These are phyloP conservation scores for Embidobia sp. DNA, from an alignment of 2,888 invertebrate species.

Conservation along the genomic window DNA sequence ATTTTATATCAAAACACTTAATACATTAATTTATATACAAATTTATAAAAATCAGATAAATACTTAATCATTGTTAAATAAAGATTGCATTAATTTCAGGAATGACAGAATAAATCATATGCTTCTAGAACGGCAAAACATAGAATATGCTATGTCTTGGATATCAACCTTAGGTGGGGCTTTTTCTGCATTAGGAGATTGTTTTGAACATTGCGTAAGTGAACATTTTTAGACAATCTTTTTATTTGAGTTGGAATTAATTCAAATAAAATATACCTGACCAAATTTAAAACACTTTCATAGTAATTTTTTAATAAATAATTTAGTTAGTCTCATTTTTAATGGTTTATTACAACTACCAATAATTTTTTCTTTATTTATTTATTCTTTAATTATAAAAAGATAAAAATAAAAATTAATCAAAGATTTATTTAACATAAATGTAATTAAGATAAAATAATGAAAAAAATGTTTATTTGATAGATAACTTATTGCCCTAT, in stretches of 20 bases:
- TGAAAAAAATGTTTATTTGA: too few species aligned
- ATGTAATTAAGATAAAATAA: neutral
- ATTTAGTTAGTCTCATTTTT: too few species aligned
- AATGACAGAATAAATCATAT: slow-evolving; percentile 82
- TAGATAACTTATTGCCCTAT: too few species aligned
- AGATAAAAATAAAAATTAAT: too few species aligned
- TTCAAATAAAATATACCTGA: neutral
- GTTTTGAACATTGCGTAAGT: slow-evolving; percentile 88
- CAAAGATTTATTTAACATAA: neutral
- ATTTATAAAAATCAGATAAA: too few species aligned
- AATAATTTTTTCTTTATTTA: too few species aligned
- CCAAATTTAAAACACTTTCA: neutral
- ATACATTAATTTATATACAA: neutral
- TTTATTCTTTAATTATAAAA: too few species aligned
- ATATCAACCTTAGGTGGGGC: slow-evolving; percentile 98
- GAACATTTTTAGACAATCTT: too few species aligned
- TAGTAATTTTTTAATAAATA: too few species aligned
- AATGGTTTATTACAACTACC: too few species aligned
- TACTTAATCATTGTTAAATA: neutral
- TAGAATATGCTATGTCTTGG: slow-evolving; percentile 95
- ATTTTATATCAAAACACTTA: neutral
- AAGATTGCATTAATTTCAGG: slow-evolving; percentile 78
- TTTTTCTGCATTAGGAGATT: slow-evolving; percentile 96
- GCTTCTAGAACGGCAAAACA: slow-evolving; percentile 86
- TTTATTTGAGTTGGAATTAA: too few species aligned